phyloP scores from a whole-genome alignment of 2,888 invertebrate species.

The Diabrotica balteata region DNA sequence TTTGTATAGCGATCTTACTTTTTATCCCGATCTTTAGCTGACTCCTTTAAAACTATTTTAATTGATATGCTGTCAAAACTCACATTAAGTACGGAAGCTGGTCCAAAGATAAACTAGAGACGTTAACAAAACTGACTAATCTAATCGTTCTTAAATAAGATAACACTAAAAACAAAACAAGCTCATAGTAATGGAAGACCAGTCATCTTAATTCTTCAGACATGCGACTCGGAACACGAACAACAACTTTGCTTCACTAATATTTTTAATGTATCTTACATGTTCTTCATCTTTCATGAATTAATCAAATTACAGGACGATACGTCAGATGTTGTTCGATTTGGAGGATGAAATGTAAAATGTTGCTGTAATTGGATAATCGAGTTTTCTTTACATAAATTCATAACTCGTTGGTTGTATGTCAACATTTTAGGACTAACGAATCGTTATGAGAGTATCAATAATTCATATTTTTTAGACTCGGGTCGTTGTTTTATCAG shows the following conservation, averaged over 20 bases:
- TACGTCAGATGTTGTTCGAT: slow-evolving; percentile 31
- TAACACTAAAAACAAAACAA: slow-evolving; percentile 11
- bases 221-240: slow-evolving; percentile 23
- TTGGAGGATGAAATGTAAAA: slow-evolving; percentile 22
- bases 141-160: slow-evolving; percentile 14
- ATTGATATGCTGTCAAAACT: slow-evolving; percentile 19
- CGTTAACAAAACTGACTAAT: slow-evolving; percentile 16
- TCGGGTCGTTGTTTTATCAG: background rate
- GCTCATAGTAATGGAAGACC: slow-evolving; percentile 19
- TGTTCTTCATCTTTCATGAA: slow-evolving; percentile 40
- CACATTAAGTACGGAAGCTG: slow-evolving; percentile 19
- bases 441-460: slow-evolving; percentile 4
- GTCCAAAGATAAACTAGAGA: slow-evolving; percentile 9
- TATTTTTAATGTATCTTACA: slow-evolving; percentile 36
- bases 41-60: background rate
- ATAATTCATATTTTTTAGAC: slow-evolving; percentile 10
- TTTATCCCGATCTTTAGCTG: background rate
- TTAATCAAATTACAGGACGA: slow-evolving; percentile 41
- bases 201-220: slow-evolving; percentile 24
- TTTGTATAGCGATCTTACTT: background rate
- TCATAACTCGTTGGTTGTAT: slow-evolving; percentile 25
- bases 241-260: slow-evolving; percentile 31
- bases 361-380: slow-evolving; percentile 38
- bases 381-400: slow-evolving; percentile 31
- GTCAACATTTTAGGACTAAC: slow-evolving; percentile 2